Base-by-base conservation (phyloP, 2,113 vertebrate genomes). In the Grammatotria lemairii region DNA sequence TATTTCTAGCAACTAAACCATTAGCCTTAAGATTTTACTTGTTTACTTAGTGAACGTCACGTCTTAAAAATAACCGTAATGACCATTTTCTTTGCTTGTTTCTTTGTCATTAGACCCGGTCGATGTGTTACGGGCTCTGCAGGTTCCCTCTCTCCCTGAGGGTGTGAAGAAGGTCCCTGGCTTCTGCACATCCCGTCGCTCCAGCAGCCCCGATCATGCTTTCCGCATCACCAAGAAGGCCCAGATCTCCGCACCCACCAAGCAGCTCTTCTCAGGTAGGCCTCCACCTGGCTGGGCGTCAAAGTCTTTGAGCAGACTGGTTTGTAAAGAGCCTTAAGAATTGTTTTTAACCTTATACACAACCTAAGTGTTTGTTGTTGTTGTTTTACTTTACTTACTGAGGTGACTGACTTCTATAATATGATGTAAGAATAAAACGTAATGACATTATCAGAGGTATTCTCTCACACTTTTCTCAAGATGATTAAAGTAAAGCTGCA, bases 231-330 rank as follows among this genome's bases (percentile, higher is more conserved):
- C 94, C 65, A 97, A 97, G 81, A 97, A 96, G 82, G 98, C 98
- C 47, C 98, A 98, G 95, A 97, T 99, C 95, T 98, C 97, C 1
- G 97, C 97, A 23, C 98, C 98, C 87, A 98, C 98, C 60, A 97
- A 97, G 88, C 97, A 98, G 91, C 97, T 99, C 87, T 98, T 97
- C 94, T 95, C 96, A 96, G 96, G 96, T 97, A 91, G 6, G 80
- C 7, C 4, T 28, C 75, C 33, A 0, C 51, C 8, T 7, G 23
- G 23, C 28, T 4, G 23, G 6, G 17, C 1, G 1, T n/a, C n/a
- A 12, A 4, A 17, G 3, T 19, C 6, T 78, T 31, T 31, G 17
- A 0, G 11, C 45, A 1, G 26, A 13, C 35, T 31, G 38, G 8
- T 54, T 31, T 55, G 19, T 38, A 26, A 73, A 45, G 5, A 23